Percentiles rank a stretch among this genome's conserved stretches.
Evolutionary conservation across 2,888 invertebrate species (phyloP).

Genomic region (Drosophila peninsularis): DNA sequence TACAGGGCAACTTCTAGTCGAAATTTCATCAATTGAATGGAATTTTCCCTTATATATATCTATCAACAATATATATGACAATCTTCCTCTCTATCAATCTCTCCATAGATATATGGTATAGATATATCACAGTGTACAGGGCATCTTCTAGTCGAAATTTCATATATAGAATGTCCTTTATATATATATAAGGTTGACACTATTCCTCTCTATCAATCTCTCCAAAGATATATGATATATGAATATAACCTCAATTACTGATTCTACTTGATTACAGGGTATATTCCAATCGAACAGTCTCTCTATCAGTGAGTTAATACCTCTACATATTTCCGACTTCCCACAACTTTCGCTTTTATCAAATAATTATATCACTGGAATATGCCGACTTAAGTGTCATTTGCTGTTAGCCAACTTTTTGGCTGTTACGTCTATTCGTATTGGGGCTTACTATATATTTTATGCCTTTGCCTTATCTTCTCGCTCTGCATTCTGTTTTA

Average conservation of each 20-base stretch:
- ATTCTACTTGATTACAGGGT: not conserved
- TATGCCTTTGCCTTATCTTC: not conserved
- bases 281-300: not conserved
- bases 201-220: no score
- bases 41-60: no score
- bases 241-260: not conserved
- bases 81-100: no score
- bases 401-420: constrained; percentile 8
- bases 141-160: no score
- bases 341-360: not conserved
- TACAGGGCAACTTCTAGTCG: not conserved
- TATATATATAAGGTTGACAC: no score
- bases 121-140: no score
- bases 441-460: not conserved
- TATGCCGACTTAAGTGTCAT: not conserved
- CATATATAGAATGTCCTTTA: not conserved
- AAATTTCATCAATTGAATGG: no score
- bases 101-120: no score
- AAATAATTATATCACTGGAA: not conserved
- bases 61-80: no score
- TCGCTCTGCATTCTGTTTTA: constrained; percentile 7
- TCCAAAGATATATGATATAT: no score
- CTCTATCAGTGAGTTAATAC: not conserved
- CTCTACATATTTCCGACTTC: not conserved
- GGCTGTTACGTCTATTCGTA: not conserved